These are phyloP conservation scores for Distichodus sexfasciatus DNA, from an alignment of 2,797 vertebrate genomes.

Conservation along the genomic window DNA sequence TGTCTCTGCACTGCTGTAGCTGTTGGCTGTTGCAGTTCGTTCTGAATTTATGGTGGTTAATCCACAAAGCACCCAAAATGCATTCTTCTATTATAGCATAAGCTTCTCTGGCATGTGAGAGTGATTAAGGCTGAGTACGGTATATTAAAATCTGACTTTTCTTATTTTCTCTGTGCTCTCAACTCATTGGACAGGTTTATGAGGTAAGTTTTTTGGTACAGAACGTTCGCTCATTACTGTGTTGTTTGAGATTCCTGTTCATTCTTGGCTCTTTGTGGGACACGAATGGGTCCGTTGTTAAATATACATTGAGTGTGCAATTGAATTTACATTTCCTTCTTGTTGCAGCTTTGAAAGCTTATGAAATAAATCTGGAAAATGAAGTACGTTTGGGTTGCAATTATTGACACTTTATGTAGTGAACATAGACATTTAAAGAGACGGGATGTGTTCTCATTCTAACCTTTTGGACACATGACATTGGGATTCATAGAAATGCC, in stretches of 20 bases:
- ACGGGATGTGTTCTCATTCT: no score
- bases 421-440: no score
- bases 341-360: no score
- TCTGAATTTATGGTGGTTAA: constrained; percentile 2
- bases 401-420: no score
- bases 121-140: not conserved
- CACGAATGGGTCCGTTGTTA: no score
- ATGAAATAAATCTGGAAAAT: no score
- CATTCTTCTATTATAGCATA: constrained; percentile 24
- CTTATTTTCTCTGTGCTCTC: constrained; percentile 36
- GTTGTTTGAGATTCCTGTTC: not conserved
- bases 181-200: constrained; percentile 39
- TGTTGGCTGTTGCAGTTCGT: not conserved
- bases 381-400: no score
- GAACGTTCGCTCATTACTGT: not conserved
- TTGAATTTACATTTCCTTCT: no score
- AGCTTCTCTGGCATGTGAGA: not conserved
- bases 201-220: constrained; percentile 40
- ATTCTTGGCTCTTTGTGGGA: not conserved
- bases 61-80: not conserved
- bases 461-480: no score
- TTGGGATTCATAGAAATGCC: no score
- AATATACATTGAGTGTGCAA: no score
- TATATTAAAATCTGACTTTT: constrained; percentile 24
- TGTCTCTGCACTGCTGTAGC: not conserved